phyloP scores from a whole-genome alignment of 92 coral and sea anemone genomes.

The Nematostella vectensis region DNA sequence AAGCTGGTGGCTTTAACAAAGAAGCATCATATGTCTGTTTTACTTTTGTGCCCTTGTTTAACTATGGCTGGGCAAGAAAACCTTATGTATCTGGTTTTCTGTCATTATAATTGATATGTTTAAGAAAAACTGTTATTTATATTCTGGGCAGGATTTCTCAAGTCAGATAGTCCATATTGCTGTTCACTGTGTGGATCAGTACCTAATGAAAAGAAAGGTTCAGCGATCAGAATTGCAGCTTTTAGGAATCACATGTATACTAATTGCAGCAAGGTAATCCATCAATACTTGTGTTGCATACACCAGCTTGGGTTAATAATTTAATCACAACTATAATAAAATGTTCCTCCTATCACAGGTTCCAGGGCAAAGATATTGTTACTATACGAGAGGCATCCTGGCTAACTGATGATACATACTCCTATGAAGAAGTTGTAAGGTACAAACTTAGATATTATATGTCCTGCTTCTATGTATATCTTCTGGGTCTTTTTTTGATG shows the following conservation, averaged over 20 bases:
- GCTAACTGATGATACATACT: conserved; percentile 92
- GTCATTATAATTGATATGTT: too few species aligned
- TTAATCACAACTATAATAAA: background rate
- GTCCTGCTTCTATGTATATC: too few species aligned
- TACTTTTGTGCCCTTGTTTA: too few species aligned
- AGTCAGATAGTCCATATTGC: conserved; percentile 93
- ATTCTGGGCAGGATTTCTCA: conserved; percentile 54
- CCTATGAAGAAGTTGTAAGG: conserved; percentile 97
- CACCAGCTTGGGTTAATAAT: background rate
- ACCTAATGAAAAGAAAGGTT: conserved; percentile 68
- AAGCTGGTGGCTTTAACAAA: too few species aligned
- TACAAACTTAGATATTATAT: conserved; percentile 2
- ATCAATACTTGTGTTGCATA: background rate
- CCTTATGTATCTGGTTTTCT: too few species aligned
- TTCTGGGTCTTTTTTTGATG: too few species aligned
- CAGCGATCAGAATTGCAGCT: conserved; percentile 85
- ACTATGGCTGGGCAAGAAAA: too few species aligned
- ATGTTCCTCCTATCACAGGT: conserved; percentile 25
- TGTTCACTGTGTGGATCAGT: conserved; percentile 83
- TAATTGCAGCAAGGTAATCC: conserved; percentile 83
- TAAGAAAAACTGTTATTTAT: too few species aligned
- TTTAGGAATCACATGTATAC: conserved; percentile 87
- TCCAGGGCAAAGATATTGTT: conserved; percentile 92
- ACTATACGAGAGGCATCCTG: conserved; percentile 96
- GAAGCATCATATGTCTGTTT: too few species aligned